phyloP scores from a whole-genome alignment of 92 coral and sea anemone genomes.

The Blastomussa wellsi region DNA sequence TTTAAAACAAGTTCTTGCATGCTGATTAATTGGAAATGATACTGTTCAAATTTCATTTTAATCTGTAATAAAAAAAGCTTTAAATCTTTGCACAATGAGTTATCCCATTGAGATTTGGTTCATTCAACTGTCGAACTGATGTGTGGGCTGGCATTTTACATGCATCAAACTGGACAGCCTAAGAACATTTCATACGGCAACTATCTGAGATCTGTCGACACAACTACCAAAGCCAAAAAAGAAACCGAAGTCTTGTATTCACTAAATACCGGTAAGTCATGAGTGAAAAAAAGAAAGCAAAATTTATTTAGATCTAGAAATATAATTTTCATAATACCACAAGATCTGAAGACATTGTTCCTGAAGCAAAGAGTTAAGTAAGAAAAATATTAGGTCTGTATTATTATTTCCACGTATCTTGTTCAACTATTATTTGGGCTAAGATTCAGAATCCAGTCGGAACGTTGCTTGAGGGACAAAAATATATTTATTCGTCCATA shows the following conservation, averaged over 20 bases:
- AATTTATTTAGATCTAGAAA: too few relatives aligned
- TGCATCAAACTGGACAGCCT: background rate
- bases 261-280: background rate
- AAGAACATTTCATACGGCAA: background rate
- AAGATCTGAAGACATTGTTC: too few relatives aligned
- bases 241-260: background rate
- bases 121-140: background rate
- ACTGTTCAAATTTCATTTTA: background rate
- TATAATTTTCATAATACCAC: too few relatives aligned
- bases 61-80: background rate
- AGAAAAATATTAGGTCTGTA: too few relatives aligned
- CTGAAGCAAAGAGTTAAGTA: too few relatives aligned
- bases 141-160: background rate
- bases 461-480: too few relatives aligned
- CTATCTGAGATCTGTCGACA: background rate
- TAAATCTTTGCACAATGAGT: background rate
- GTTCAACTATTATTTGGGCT: too few relatives aligned
- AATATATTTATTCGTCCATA: too few relatives aligned
- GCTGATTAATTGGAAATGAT: background rate
- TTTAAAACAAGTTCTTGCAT: too few relatives aligned
- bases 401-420: too few relatives aligned
- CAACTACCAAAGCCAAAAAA: background rate
- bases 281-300: too few relatives aligned
- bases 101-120: background rate
- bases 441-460: too few relatives aligned